Base-by-base conservation (phyloP, 2,888 invertebrate species). In the Taenaris catops region DNA sequence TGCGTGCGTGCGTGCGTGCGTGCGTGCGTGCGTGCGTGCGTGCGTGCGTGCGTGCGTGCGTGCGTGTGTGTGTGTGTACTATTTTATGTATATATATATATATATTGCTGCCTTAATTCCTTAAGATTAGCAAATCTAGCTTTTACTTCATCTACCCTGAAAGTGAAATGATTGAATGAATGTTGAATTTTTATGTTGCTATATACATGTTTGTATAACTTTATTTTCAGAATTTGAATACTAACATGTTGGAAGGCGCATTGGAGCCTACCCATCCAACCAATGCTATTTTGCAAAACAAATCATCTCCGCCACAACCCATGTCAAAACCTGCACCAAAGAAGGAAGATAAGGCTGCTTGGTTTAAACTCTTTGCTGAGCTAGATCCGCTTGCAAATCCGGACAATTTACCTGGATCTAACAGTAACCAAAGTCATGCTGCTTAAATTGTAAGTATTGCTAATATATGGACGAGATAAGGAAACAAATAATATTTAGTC, bases 321-420 rank as follows among this genome's bases (percentile, higher is more conserved):
- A n/a, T 25, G 19, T 4, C 21, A 3, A 42, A 43, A 20, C 25
- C 40, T 6, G 60, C 69, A 40, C 76, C 84, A 19, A 88, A 89
- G 49, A 90, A 87, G 51, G 88, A 88, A 38, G 89, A 89, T 42
- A 88, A 81, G 56, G 79, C 84, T 1, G 86, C 88, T 8, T 98
- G 97, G 97, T 92, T 96, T 63, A 95, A 95, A 72, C 83, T 97
- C 33, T 97, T 98, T 83, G 95, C 97, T 19, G 97, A 97, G 72
- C 76, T 98, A 38, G 97, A 98, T 81, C 97, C 97, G 0, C 83
- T 97, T 17, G 91, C 96, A 5, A 96, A 96, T 80, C 95, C 96
- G 20, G 94, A 96, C 25, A 83, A 65, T 28, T 62, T 88, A 9
- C 76, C 67, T 8, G 83, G 87, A 2, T 59, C 71, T 4, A 81